Conservation (phyloP, 2,797 vertebrate species). For the Taenioides sp. region DNA sequence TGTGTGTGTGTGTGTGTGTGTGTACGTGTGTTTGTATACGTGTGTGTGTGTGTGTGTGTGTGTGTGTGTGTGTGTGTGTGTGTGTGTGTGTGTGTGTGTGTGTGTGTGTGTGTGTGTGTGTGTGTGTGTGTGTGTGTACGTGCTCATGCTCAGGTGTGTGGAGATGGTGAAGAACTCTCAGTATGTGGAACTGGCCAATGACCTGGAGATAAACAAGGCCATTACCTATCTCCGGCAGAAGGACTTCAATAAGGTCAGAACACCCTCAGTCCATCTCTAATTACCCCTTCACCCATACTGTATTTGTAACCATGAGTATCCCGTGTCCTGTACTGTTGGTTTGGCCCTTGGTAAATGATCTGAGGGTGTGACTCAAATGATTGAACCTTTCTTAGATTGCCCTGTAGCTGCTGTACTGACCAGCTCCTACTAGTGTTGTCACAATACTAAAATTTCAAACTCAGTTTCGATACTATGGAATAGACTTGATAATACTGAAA, state of each 20-base stretch:
- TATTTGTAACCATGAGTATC: neutral
- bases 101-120: too few species aligned
- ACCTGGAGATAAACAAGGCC: conserved; percentile 98
- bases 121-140: neutral
- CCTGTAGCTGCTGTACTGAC: too few species aligned
- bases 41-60: neutral
- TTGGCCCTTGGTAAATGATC: too few species aligned
- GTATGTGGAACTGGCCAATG: conserved; percentile 94
- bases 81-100: too few species aligned
- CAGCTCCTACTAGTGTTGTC: too few species aligned
- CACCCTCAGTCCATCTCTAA: neutral
- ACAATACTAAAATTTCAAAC: too few species aligned
- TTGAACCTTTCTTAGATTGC: too few species aligned
- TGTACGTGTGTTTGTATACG: neutral
- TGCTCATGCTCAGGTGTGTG: conserved; percentile 86
- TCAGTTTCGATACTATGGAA: too few species aligned
- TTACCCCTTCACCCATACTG: neutral
- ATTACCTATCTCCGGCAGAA: conserved; percentile 93
- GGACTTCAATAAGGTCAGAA: conserved; percentile 91
- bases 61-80: neutral
- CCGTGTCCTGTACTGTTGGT: neutral
- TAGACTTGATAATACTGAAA: too few species aligned
- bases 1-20: neutral
- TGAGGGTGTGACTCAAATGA: too few species aligned
- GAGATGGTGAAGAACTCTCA: conserved; percentile 92